These are phyloP conservation scores for Zosterops lateralis DNA, from an alignment of 2,113 vertebrate genomes.

Conservation along the genomic window DNA sequence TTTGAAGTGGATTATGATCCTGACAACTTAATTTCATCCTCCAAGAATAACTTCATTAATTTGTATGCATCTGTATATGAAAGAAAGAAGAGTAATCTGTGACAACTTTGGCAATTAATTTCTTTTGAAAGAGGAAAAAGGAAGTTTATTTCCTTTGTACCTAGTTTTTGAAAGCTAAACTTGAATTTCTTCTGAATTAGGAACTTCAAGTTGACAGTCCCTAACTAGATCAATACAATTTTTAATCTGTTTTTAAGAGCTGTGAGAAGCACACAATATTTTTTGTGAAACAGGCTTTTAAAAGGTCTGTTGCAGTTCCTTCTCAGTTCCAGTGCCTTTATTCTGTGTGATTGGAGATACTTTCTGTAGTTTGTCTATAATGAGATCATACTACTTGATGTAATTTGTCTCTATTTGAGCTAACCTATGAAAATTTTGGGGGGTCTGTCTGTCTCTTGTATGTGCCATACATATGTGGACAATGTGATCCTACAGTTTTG, in stretches of 20 bases:
- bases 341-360: neutral
- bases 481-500: neutral
- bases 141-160: neutral
- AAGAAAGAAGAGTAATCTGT: constrained; percentile 77
- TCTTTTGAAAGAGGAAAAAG: neutral
- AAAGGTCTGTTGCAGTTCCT: neutral
- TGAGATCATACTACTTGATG: neutral
- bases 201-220: neutral
- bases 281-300: neutral
- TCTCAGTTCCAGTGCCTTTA: neutral
- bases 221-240: neutral
- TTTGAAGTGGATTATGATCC: constrained; percentile 80
- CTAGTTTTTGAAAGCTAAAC: neutral
- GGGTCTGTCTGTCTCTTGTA: neutral
- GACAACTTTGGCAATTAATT: constrained; percentile 8
- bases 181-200: neutral
- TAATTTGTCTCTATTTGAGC: neutral
- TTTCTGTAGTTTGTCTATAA: neutral
- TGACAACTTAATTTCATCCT: constrained; percentile 59
- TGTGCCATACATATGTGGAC: neutral
- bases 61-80: neutral
- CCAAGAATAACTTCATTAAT: constrained; percentile 53
- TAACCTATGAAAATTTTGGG: neutral
- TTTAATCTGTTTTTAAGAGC: neutral
- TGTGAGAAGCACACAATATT: neutral